These are phyloP conservation scores for Penaeus indicus DNA, from an alignment of 1,140 invertebrate genomes.

Conservation along the genomic window DNA sequence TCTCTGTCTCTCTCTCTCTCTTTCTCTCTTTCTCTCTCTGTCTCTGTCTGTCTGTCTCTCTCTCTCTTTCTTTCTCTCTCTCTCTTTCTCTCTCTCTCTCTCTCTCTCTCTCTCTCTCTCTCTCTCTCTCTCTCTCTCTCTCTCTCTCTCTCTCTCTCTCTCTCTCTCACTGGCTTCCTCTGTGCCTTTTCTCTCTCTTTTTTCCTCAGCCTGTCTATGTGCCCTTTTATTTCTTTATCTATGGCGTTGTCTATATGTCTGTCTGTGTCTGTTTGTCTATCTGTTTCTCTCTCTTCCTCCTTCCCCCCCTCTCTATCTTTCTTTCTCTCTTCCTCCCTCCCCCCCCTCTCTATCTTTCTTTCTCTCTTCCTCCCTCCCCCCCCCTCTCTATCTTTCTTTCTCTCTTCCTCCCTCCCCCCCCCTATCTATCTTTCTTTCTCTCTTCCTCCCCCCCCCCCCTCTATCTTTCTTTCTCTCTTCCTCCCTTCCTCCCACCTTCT, in stretches of 20 bases:
- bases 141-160: slow-evolving; percentile 39
- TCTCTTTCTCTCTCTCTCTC: not conserved
- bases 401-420: slow-evolving; percentile 27
- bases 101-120: not conserved
- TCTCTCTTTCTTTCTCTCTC: not conserved
- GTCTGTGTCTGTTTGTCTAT: slow-evolving; percentile 23
- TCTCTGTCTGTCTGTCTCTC: not conserved
- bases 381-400: not conserved
- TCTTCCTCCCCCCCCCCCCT: not conserved
- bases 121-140: slow-evolving; percentile 37
- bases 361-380: not conserved
- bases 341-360: not conserved
- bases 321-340: slow-evolving; percentile 24
- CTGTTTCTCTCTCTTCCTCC: not conserved
- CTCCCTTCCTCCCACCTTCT: slow-evolving; percentile 23
- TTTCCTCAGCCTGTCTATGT: not conserved
- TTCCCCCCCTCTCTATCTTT: not conserved
- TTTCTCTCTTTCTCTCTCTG: not conserved
- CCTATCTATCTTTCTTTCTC: not conserved
- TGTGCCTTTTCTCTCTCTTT: not conserved
- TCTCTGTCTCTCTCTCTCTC: too few species aligned
- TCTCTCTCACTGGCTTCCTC: slow-evolving; percentile 16
- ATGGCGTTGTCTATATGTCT: not conserved
- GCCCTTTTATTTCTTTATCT: not conserved
- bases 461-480: not conserved